Base-by-base conservation (phyloP, 1,140 invertebrate species). In the Gerris buenoi region DNA sequence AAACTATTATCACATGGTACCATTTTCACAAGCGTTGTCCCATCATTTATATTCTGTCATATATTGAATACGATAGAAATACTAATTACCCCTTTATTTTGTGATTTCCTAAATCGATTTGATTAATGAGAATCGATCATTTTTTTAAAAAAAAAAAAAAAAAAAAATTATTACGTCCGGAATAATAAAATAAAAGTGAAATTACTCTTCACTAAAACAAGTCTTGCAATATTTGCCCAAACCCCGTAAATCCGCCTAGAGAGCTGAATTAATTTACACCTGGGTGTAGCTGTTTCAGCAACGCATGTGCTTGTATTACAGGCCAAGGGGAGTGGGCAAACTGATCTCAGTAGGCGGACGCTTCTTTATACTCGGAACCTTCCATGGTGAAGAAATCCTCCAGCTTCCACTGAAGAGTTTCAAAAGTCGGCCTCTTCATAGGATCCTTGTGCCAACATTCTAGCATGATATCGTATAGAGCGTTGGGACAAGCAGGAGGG, bases 391-490 rank as follows among this genome's bases (percentile, higher is more conserved):
- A 99, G 83, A 98, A 98, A 80, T 99, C 97, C 80, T 99, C 97
- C 60, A 99, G 83, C 79, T 98, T 98, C 97, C 97, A 99, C 79
- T 99, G 95, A 33, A 99, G 83, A 1, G 97, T 99, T 81, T 99
- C 97, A 79, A 99, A 99, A 2, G 96, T 99, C 62, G 97, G 97
- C 79, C 97, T 83, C 77, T 97, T 95, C 85, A 98, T 92, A 25
- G 96, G 93, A 76, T 99, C 95, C 69, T 97, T 95, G 77, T 97
- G 90, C 97, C 97, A 99, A 77, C 96, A 98, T 78, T 98, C 95
- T 10, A 98, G 80, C 97, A 99, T 99, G 70, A 98, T 97, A 72
- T 98, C 94, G 77, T 99, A 99, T 1, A 99, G 82, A 10, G 89
- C 83, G 56, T 85, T 84, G 22, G 97, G 95, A 78, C 96, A 99